These are phyloP conservation scores for Lucilia cuprina DNA, from an alignment of 1,140 invertebrate genomes.

Conservation along the genomic window DNA sequence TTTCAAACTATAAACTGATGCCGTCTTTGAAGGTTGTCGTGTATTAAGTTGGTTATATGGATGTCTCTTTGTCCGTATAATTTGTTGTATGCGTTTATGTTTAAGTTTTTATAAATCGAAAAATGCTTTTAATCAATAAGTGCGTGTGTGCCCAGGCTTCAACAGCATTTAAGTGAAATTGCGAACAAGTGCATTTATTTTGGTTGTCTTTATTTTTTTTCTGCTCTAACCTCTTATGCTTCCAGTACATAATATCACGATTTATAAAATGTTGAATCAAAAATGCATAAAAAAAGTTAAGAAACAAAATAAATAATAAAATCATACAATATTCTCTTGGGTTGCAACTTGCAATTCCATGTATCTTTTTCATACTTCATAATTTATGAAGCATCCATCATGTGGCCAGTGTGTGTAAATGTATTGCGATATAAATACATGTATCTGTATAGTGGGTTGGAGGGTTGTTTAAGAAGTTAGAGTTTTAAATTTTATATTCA, in stretches of 20 bases:
- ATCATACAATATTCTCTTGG: background rate
- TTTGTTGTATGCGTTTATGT: background rate
- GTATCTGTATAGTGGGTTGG: too few relatives aligned
- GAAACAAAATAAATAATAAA: background rate
- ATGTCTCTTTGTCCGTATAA: background rate
- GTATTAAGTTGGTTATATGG: background rate
- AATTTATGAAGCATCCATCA: conserved; percentile 33
- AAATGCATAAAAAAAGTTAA: background rate
- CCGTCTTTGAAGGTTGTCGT: background rate
- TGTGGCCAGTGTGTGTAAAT: background rate
- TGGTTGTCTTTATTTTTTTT: background rate
- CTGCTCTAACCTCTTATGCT: background rate
- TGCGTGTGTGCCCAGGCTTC: conserved; percentile 28
- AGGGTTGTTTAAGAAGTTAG: too few relatives aligned
- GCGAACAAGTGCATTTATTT: conserved; percentile 20
- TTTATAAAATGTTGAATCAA: background rate
- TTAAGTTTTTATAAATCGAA: conserved; percentile 3
- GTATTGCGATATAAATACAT: background rate
- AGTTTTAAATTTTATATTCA: too few relatives aligned
- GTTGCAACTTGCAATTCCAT: conserved; percentile 8
- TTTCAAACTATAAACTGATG: background rate
- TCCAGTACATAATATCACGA: conserved; percentile 22
- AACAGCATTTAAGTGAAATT: conserved; percentile 25
- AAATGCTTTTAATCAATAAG: conserved; percentile 33
- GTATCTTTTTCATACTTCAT: conserved; percentile 34